Base-by-base conservation (phyloP, 2,113 vertebrate genomes). In the Lampris megalopsis region DNA sequence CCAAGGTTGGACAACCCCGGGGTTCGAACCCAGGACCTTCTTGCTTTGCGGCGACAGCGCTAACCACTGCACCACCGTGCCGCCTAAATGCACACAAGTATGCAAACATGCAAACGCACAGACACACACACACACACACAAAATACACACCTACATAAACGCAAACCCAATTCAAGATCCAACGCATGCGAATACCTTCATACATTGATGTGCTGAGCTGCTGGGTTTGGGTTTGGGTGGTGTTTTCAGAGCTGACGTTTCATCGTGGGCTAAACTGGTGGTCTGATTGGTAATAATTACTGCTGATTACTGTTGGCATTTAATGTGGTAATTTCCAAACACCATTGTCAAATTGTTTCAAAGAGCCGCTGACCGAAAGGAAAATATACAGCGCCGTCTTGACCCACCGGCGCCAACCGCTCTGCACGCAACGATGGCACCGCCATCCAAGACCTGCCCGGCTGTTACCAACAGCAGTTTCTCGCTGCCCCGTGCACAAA, bases 61-160 rank as follows among this genome's bases (percentile, higher is more conserved):
- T 24, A 24, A 24, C 24, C 24, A 24, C 24, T 24, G 24, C 24
- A 24, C 24, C 24, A 24, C 24, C 24, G 24, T 24, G 24, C 24
- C 61, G 43, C 62, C 54, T 1, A 36, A 5, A 38, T 36, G 63
- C 68, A 56, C 3, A 66, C 60, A 65, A 38, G 45, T 62, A 56
- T 71, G 81, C 76, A 79, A 77, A 38, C 62, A 69, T 68, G 43
- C 24, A 24, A 24, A 24, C 24, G 24, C 24, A 24, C 24, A 24
- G 24, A 24, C 24, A 24, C 24, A 24, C 24, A 24, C 0, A 24
- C 24, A 24, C 24, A 24, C 24, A 24, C 24, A 24, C 24, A 24
- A 24, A 24, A 24, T 24, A 24, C 24, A 24, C 24, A 24, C 24
- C 24, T 24, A 24, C 24, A 13, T n/a, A 56, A 10, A 56, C 53